Percentiles rank a stretch among this genome's conserved stretches.
These are phyloP conservation scores for Chrysaora quinquecirrha DNA, from an alignment of 30 jellyfish, hydroid and myxozoan species.

Conservation along the genomic window DNA sequence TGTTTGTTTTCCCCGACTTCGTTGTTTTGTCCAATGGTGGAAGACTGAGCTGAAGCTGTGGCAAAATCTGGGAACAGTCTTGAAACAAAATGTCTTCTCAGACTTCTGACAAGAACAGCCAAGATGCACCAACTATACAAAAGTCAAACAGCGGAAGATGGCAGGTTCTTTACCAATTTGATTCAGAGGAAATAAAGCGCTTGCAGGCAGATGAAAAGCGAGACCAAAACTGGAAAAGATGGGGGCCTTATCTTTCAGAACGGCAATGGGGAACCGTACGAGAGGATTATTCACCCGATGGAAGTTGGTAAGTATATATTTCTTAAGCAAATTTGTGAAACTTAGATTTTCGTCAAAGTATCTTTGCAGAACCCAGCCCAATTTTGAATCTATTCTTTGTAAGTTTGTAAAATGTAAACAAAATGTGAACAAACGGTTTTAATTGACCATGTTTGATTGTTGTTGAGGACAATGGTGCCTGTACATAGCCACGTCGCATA, in stretches of 20 bases:
- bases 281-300: slow-evolving; percentile 90
- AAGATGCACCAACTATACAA: background rate
- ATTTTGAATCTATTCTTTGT: background rate
- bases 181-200: slow-evolving; percentile 76
- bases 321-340: too few species aligned
- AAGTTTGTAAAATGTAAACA: too few species aligned
- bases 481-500: too few species aligned
- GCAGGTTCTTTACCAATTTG: slow-evolving; percentile 79
- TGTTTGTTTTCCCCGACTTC: too few species aligned
- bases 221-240: slow-evolving; percentile 79
- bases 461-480: too few species aligned
- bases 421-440: too few species aligned
- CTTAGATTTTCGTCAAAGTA: too few species aligned
- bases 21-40: too few species aligned
- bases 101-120: background rate
- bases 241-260: slow-evolving; percentile 96
- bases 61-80: too few species aligned
- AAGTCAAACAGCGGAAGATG: slow-evolving; percentile 53
- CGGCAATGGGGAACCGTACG: slow-evolving; percentile 98
- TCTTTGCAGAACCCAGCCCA: background rate
- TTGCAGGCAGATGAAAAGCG: slow-evolving; percentile 73
- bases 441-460: too few species aligned
- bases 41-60: too few species aligned
- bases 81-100: slow-evolving; percentile 7
- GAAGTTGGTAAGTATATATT: slow-evolving; percentile 73